Percentiles rank a stretch among this genome's conserved stretches.
Conservation (phyloP, 2,888 invertebrate species). For the Aelia acuminata region DNA sequence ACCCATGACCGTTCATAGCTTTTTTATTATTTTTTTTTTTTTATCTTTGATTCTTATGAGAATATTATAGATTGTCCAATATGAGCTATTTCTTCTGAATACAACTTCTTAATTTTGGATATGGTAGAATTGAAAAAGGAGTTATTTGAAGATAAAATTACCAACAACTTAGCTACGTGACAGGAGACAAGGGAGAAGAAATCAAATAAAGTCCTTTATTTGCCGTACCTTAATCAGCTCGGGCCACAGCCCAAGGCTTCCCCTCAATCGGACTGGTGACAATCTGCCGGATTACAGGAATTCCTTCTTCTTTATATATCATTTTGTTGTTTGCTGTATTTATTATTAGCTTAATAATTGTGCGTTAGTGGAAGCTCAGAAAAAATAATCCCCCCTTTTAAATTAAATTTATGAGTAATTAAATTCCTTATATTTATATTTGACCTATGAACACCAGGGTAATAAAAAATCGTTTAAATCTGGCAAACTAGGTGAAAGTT, state of each 20-base stretch:
- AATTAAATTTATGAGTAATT: no score
- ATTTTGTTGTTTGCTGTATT: background rate
- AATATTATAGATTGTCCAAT: background rate
- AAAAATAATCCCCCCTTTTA: no score
- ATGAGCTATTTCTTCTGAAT: background rate
- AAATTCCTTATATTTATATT: no score
- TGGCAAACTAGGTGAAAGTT: no score
- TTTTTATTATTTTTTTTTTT: no score
- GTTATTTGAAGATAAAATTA: background rate
- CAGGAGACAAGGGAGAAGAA: background rate
- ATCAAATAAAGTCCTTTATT: conserved; percentile 1
- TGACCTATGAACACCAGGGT: no score
- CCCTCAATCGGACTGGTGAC: background rate
- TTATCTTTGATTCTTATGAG: background rate
- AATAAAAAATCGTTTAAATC: no score
- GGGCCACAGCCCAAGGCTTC: background rate
- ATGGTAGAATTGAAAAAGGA: background rate
- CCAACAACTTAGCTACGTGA: background rate
- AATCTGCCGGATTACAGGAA: background rate
- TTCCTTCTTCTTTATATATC: background rate
- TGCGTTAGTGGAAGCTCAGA: no score
- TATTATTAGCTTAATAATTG: background rate
- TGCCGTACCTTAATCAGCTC: background rate
- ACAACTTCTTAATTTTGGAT: background rate
- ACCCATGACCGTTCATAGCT: no score